These are phyloP conservation scores for Pachycephala philippinensis DNA, from an alignment of 2,113 vertebrate genomes.

Conservation along the genomic window DNA sequence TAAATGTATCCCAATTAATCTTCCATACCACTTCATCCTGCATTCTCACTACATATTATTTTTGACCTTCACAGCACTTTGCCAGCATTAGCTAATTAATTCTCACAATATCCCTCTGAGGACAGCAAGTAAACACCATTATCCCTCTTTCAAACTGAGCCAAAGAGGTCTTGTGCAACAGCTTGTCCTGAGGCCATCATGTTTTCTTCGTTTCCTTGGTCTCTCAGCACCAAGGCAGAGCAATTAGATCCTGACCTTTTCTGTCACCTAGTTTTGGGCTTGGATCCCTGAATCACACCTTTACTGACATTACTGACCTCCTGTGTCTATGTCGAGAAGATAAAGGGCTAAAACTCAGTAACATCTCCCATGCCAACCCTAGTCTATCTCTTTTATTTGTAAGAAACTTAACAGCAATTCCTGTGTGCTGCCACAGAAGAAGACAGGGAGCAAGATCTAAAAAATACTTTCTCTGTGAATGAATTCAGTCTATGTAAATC, in stretches of 20 bases:
- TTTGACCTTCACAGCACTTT: constrained; percentile 6
- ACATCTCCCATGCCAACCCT: neutral
- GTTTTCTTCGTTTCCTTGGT: neutral
- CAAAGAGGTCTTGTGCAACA: neutral
- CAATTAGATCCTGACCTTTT: constrained; percentile 14
- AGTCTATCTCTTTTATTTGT: neutral
- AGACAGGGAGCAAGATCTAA: neutral
- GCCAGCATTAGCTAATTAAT: neutral
- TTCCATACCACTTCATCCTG: neutral
- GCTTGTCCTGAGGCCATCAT: neutral
- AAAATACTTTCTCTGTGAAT: constrained; percentile 35
- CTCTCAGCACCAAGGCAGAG: neutral
- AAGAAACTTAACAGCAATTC: neutral
- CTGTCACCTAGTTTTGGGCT: neutral
- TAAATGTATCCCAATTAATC: neutral
- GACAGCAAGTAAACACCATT: neutral
- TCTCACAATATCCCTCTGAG: neutral
- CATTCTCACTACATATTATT: neutral
- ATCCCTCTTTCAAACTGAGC: neutral
- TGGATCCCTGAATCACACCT: neutral
- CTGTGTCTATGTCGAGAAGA: neutral
- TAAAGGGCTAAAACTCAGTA: neutral
- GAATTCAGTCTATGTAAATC: constrained; percentile 68
- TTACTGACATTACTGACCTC: neutral
- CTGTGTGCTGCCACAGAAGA: neutral